These are phyloP conservation scores for Hippocampus comes DNA, from an alignment of 2,113 vertebrate species.

Conservation along the genomic window DNA sequence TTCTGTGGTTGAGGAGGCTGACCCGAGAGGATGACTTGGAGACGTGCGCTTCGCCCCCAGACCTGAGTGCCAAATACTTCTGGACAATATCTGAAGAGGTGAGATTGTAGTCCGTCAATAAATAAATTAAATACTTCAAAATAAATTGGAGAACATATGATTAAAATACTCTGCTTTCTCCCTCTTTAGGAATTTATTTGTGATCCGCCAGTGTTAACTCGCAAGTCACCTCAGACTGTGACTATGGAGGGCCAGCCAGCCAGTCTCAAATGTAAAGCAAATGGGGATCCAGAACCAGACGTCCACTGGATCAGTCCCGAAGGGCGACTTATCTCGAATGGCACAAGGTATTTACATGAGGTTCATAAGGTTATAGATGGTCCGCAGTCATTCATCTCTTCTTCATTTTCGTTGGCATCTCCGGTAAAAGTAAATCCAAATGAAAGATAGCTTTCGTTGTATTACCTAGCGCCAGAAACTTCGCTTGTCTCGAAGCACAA, in stretches of 20 bases:
- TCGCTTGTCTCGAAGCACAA: too few species aligned
- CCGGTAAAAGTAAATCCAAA: too few species aligned
- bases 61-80: constrained; percentile 88
- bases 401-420: not conserved
- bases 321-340: constrained; percentile 86
- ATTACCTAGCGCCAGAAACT: too few species aligned
- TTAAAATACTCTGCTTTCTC: not conserved
- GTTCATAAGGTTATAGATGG: too few species aligned
- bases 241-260: constrained; percentile 75
- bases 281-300: constrained; percentile 89
- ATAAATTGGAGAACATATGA: not conserved
- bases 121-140: not conserved
- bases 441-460: too few species aligned
- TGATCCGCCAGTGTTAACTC: constrained; percentile 89
- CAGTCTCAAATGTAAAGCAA: constrained; percentile 89
- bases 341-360: constrained; percentile 54
- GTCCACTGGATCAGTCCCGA: constrained; percentile 91
- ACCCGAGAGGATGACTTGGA: constrained; percentile 90
- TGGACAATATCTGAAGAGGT: constrained; percentile 91
- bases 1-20: constrained; percentile 87
- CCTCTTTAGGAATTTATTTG: constrained; percentile 83
- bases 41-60: constrained; percentile 86
- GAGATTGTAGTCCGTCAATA: not conserved
- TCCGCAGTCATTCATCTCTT: not conserved
- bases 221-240: constrained; percentile 73